Evolutionary conservation across 92 coral and sea anemone species (phyloP).

Genomic region (Parazoanthus darwini): DNA sequence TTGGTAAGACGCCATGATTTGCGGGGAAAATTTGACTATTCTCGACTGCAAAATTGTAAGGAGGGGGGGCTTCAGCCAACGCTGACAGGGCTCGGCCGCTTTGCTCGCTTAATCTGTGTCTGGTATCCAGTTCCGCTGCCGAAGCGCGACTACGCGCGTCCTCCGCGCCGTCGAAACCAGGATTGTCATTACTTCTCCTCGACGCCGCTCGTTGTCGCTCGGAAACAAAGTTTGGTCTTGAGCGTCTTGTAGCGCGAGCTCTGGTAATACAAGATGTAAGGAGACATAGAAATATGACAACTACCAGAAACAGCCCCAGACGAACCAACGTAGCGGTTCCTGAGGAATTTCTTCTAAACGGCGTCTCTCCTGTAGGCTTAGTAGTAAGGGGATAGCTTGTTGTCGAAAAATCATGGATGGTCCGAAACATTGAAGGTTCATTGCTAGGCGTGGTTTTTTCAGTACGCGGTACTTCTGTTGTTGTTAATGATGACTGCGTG

Average conservation of each 20-base stretch:
- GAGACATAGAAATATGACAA: neutral
- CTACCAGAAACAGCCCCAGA: neutral
- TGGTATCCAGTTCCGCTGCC: neutral
- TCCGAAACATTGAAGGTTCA: neutral
- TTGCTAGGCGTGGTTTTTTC: too few species aligned
- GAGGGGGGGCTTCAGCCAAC: neutral
- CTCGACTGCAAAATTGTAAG: neutral
- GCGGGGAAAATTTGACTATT: neutral
- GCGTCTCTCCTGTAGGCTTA: neutral
- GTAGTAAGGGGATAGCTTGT: neutral
- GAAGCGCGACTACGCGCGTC: neutral
- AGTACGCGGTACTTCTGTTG: neutral
- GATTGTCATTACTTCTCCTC: neutral
- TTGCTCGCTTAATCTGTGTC: neutral
- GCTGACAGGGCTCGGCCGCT: neutral
- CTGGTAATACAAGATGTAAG: neutral
- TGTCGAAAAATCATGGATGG: neutral
- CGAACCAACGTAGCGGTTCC: neutral
- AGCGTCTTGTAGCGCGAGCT: neutral
- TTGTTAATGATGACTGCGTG: neutral
- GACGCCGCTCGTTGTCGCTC: neutral
- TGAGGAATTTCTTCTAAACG: neutral
- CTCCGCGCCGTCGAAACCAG: neutral
- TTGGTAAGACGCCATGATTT: neutral
- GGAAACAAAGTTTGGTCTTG: neutral